Evolutionary conservation across 2,113 vertebrate genomes (phyloP).

Genomic region (Platycercus adscitus): DNA sequence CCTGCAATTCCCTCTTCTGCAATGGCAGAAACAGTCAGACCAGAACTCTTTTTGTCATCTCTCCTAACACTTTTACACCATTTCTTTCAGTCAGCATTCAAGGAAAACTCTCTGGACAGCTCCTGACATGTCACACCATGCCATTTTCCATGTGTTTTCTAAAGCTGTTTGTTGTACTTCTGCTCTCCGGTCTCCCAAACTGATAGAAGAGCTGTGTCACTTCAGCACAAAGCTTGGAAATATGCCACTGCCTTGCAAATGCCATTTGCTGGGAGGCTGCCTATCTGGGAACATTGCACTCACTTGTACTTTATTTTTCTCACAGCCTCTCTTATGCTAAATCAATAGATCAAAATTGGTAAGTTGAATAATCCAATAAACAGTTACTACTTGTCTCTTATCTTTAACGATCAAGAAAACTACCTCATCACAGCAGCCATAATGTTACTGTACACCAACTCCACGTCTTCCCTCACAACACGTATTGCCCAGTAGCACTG

Average conservation of each 20-base stretch:
- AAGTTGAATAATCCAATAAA: neutral
- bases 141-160: neutral
- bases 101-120: conserved; percentile 16
- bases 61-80: neutral
- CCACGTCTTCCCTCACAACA: neutral
- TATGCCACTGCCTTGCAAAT: neutral
- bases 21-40: neutral
- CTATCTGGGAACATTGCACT: conserved; percentile 3
- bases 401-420: neutral
- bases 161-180: neutral
- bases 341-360: neutral
- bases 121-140: neutral
- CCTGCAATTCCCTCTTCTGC: neutral
- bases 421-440: neutral
- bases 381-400: neutral
- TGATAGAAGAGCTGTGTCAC: neutral
- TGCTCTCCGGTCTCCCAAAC: neutral
- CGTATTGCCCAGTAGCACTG: neutral
- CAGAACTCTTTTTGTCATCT: neutral
- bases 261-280: neutral
- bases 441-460: neutral
- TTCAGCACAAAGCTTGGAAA: neutral
- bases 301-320: conserved; percentile 42
- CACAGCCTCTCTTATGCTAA: neutral
- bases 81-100: neutral